Percentiles rank a stretch among this genome's conserved stretches.
Evolutionary conservation across 2,113 vertebrate species (phyloP).

Genomic region (Oxyura jamaicensis): DNA sequence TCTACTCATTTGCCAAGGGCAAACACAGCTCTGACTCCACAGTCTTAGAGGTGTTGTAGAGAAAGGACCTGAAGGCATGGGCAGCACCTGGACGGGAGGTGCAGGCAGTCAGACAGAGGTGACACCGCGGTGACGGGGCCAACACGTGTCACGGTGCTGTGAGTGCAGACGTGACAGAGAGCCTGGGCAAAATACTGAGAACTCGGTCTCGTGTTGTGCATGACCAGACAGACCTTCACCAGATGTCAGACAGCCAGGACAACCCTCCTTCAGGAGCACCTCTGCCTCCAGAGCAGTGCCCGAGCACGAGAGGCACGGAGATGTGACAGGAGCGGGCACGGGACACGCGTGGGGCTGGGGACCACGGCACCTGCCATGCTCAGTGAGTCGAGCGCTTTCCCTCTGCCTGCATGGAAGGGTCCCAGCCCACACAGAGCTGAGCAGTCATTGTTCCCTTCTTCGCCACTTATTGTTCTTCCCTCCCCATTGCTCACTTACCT

Average conservation of each 20-base stretch:
- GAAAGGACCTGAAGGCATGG: background rate
- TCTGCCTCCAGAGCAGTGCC: background rate
- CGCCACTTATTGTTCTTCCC: background rate
- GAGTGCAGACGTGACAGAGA: background rate
- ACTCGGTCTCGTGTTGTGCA: accelerated
- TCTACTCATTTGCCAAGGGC: background rate
- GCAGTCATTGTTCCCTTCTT: conserved; percentile 30
- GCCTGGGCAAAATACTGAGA: background rate
- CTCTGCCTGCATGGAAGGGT: background rate
- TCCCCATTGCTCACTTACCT: conserved; percentile 37
- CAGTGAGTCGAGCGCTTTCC: background rate
- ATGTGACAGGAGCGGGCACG: accelerated
- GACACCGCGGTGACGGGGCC: background rate
- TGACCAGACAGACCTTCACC: background rate
- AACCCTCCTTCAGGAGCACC: background rate
- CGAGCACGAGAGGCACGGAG: background rate
- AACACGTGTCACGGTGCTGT: background rate
- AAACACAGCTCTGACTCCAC: background rate
- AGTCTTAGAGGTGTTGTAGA: background rate
- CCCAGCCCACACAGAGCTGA: conserved; percentile 10
- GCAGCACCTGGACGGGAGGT: background rate
- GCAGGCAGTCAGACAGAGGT: accelerated
- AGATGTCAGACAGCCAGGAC: background rate
- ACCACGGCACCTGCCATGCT: background rate
- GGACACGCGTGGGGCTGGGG: background rate